phyloP scores from a whole-genome alignment of 2,888 invertebrate genomes.

The Gari tellinella region DNA sequence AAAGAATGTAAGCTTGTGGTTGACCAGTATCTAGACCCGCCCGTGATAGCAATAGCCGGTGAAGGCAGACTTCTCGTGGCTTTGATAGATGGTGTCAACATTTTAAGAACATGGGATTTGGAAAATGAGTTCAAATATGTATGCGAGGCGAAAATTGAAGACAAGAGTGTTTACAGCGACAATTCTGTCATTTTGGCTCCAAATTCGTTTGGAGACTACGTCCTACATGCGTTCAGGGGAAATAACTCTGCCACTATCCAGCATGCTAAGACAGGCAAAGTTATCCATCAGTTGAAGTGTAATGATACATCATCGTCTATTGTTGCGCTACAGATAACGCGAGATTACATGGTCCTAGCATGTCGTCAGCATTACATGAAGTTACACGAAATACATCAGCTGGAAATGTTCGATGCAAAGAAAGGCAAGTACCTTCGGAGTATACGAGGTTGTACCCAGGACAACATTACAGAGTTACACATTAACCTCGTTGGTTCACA shows the following conservation, averaged over 20 bases:
- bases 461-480: conserved; percentile 73
- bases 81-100: conserved; percentile 79
- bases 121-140: conserved; percentile 63
- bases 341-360: conserved; percentile 80
- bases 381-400: conserved; percentile 75
- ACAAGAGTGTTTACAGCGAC: conserved; percentile 76
- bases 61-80: conserved; percentile 77
- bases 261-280: conserved; percentile 75
- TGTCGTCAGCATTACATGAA: conserved; percentile 80
- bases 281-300: conserved; percentile 75
- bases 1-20: conserved; percentile 68
- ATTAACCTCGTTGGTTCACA: conserved; percentile 80
- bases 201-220: conserved; percentile 71
- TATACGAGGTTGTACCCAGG: conserved; percentile 80
- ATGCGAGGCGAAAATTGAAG: conserved; percentile 66
- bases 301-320: conserved; percentile 76
- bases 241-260: conserved; percentile 75
- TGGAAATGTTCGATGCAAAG: conserved; percentile 80
- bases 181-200: conserved; percentile 74
- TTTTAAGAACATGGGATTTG: conserved; percentile 77
- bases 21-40: conserved; percentile 77
- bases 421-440: conserved; percentile 77
- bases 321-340: conserved; percentile 76
- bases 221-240: conserved; percentile 79
- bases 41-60: conserved; percentile 73